A percentile compares a stretch with the other conserved stretches of the same genome.
phyloP scores from a whole-genome alignment of 2,113 vertebrate species.

The Aegotheles bennettii region DNA sequence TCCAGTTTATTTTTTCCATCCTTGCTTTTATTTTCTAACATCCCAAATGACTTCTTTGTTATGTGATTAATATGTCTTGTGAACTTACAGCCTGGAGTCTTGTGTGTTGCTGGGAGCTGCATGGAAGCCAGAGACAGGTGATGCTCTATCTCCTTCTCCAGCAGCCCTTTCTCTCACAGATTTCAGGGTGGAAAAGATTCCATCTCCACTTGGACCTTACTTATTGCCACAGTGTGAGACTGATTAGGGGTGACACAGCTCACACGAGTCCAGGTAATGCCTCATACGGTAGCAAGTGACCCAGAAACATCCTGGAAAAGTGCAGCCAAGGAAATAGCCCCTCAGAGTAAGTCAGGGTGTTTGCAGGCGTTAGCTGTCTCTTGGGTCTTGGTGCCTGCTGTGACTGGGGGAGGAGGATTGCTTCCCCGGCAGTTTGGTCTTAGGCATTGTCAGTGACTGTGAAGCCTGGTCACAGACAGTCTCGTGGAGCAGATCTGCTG shows the following conservation, averaged over 20 bases:
- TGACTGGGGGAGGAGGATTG: background rate
- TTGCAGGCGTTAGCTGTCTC: background rate
- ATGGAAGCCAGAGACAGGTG: background rate
- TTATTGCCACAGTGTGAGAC: conserved; percentile 45
- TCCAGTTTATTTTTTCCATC: background rate
- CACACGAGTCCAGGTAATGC: conserved; percentile 61
- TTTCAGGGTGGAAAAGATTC: background rate
- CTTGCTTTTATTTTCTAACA: background rate
- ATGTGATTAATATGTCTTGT: background rate
- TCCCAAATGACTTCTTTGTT: background rate
- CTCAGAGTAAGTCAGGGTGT: background rate
- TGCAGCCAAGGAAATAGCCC: conserved; percentile 17
- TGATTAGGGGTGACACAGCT: conserved; percentile 57
- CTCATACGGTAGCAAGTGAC: conserved; percentile 47
- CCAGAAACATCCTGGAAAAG: conserved; percentile 61
- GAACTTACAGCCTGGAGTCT: background rate
- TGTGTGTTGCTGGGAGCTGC: background rate
- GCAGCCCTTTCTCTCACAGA: background rate
- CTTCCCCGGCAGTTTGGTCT: background rate
- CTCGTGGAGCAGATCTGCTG: background rate
- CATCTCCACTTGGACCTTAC: background rate
- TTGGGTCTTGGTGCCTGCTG: background rate
- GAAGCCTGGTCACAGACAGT: background rate
- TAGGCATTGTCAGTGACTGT: background rate
- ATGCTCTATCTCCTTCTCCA: background rate